A percentile compares a stretch with the other conserved stretches of the same genome.
Evolutionary conservation across 2,797 vertebrate genomes (phyloP).

Genomic region (Tenualosa thibaudeaui): DNA sequence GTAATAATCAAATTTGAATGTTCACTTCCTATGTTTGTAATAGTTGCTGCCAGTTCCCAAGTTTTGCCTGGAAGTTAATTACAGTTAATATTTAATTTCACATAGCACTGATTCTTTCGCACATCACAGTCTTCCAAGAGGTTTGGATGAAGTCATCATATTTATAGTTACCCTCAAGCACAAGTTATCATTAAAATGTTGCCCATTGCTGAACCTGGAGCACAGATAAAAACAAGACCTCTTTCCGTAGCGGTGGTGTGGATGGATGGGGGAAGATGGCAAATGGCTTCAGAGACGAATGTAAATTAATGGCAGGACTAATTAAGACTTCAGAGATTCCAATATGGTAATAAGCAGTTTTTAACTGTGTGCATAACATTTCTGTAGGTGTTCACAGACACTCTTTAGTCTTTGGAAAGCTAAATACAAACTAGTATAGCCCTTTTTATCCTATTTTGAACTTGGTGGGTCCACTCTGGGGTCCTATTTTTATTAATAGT

Average conservation of each 20-base stretch:
- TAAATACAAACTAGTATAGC: background rate
- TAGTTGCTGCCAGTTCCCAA: background rate
- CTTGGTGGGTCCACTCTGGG: background rate
- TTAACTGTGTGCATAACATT: conserved; percentile 18
- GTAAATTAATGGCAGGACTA: conserved; percentile 33
- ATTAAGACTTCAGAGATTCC: conserved; percentile 42
- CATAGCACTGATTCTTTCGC: background rate
- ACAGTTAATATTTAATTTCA: background rate
- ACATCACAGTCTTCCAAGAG: background rate
- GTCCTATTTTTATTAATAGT: background rate
- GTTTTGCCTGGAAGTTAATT: background rate
- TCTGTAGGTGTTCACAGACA: background rate
- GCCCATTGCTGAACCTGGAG: conserved; percentile 5
- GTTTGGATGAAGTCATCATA: conserved; percentile 21
- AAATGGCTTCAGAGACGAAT: conserved; percentile 26
- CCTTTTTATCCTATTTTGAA: background rate
- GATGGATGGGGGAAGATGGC: conserved; percentile 17
- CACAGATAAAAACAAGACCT: background rate
- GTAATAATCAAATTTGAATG: background rate
- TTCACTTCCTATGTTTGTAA: background rate
- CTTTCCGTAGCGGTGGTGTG: conserved; percentile 15
- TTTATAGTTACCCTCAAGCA: conserved; percentile 24
- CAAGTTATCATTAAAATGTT: conserved; percentile 22
- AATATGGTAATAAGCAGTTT: conserved; percentile 22
- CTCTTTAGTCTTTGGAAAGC: background rate